Evolutionary conservation across 2,797 vertebrate species (phyloP).

Genomic region (Serranus cabrilla): DNA sequence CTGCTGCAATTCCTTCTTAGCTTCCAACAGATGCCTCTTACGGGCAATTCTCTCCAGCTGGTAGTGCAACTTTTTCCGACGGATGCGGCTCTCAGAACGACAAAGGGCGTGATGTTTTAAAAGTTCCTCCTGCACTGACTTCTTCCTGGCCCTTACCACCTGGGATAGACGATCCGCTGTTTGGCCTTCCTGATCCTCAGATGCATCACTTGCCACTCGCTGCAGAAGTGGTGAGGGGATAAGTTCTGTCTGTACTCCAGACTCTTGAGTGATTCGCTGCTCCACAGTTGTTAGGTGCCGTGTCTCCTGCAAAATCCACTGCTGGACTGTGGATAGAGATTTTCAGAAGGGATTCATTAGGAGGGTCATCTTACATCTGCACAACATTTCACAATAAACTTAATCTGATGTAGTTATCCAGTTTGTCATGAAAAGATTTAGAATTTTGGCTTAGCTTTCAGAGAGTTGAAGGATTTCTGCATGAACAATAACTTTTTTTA

Average conservation of each 20-base stretch:
- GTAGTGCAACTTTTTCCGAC: constrained; percentile 87
- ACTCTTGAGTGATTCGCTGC: constrained; percentile 85
- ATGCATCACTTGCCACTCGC: constrained; percentile 58
- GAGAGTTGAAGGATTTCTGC: background rate
- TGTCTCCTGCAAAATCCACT: constrained; percentile 91
- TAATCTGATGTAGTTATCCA: background rate
- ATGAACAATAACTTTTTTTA: background rate
- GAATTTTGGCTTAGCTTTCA: background rate
- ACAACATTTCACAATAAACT: background rate
- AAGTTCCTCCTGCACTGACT: constrained; percentile 88
- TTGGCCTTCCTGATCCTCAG: constrained; percentile 55
- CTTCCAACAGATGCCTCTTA: constrained; percentile 91
- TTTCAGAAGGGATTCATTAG: constrained; percentile 2
- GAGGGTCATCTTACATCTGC: background rate
- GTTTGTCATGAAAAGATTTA: background rate
- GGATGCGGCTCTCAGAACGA: constrained; percentile 86
- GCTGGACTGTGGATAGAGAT: constrained; percentile 86
- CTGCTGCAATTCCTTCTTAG: constrained; percentile 90
- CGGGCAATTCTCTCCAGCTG: constrained; percentile 91
- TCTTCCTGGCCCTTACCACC: constrained; percentile 86
- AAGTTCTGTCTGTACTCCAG: constrained; percentile 88
- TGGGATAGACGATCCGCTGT: constrained; percentile 54
- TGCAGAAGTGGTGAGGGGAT: constrained; percentile 57
- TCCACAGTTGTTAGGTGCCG: constrained; percentile 78
- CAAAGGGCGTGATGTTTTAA: constrained; percentile 85